phyloP scores from a whole-genome alignment of 2,888 invertebrate species.

The Hirtodrosophila histrioides region DNA sequence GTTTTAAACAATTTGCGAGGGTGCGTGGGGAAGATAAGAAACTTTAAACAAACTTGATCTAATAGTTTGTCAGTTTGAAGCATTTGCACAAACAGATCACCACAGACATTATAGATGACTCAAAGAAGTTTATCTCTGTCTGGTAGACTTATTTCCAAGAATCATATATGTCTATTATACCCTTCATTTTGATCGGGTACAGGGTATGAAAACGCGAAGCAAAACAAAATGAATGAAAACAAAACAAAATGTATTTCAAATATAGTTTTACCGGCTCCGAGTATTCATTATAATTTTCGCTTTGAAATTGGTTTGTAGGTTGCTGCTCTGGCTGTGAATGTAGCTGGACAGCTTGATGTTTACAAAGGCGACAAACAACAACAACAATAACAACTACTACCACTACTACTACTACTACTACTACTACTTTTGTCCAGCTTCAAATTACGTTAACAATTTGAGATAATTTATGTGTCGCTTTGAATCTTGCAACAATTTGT shows the following conservation, averaged over 20 bases:
- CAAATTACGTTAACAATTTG: conserved; percentile 57
- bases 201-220: conserved; percentile 7
- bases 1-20: no score
- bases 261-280: conserved; percentile 33
- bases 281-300: conserved; percentile 48
- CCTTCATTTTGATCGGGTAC: no score
- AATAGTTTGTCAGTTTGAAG: no score
- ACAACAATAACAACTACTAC: conserved; percentile 5
- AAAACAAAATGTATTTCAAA: conserved; percentile 48
- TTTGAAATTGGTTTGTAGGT: conserved; percentile 30
- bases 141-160: no score
- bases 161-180: no score
- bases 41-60: no score
- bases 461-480: conserved; percentile 54
- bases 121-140: no score
- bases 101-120: no score
- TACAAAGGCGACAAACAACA: conserved; percentile 31
- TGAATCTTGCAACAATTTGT: conserved; percentile 47
- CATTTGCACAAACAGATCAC: no score
- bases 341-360: conserved; percentile 15
- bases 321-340: conserved; percentile 5
- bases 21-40: no score
- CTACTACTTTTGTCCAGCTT: conserved; percentile 13
- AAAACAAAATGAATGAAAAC: conserved; percentile 35
- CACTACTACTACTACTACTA: conserved; percentile 13